Evolutionary conservation across 2,888 invertebrate genomes (phyloP), one percentile per base, ranked within the genome.

Genomic region (Himalopsyche anomala): DNA sequence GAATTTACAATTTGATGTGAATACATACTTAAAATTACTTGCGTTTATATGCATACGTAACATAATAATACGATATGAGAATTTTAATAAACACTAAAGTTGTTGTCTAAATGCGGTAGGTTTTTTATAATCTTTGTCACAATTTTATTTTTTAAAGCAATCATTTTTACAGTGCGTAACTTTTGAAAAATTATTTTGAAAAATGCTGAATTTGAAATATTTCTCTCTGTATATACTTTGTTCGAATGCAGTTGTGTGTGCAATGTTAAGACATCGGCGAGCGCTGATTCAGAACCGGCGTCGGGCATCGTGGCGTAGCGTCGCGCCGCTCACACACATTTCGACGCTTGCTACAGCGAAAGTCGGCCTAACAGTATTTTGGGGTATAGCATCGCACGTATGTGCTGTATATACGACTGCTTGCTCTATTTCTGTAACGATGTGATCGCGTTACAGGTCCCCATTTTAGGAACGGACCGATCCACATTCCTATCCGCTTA

Each of bases 391-490:
- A 4, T 38, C n/a, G 74, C n/a, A 1, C 15, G 36, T 15, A 36
- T 28, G 45, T 51, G 81, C 28, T 17, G 28, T 19, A 38, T 38
- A 36, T n/a, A 83, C 86, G 84, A 56, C 51, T 28, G 90, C 90
- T 90, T 90, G 91, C 91, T 91, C 93, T 94, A 94, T 94, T 94
- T 94, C 92, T 91, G 92, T 91, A 90, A 91, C 90, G 89, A 91
- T 92, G 90, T 92, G 94, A 94, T 95, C 95, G 93, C 93, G 91
- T 95, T 95, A 93, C 94, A 92, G 91, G 92, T 92, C 91, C 91
- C 94, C 94, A 94, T 94, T 94, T 95, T 94, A 93, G 94, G 94
- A 93, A 93, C 93, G 91, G 89, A 89, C 89, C 89, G 89, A n/a
- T 51, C 85, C 89, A 90, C 90, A 89, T 89, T 87, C 88, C 87